Base-by-base conservation (phyloP, 2,888 invertebrate genomes). In the Dione juno region DNA sequence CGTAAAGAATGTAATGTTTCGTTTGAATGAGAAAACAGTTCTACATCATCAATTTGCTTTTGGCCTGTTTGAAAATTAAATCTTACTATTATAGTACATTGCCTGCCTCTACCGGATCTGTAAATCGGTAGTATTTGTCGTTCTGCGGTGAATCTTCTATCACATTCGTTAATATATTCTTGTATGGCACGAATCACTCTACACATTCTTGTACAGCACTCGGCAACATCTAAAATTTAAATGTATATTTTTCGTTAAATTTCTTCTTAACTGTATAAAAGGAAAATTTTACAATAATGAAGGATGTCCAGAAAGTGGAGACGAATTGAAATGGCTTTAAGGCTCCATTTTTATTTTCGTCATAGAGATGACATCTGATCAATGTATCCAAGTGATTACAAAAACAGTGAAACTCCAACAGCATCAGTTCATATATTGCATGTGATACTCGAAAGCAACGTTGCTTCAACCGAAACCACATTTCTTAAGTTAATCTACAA, bases 161-260 rank as follows among this genome's bases (percentile, higher is more conserved):
- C 99, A 93, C 98, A 99, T 92, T 99, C 98, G 80, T 96, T 97
- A 75, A 99, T 96, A 87, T 99, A 99, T 92, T 99, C 99, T 86
- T 97, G 97, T 82, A 99, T 94, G 82, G 99, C 98, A 90, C 97
- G 97, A 88, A 99, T 95, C 68, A 99, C 97, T 77, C 99, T 95
- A 88, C 97, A 97, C 96, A 99, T 98, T 88, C 97, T 88, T 75
- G 90, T 90, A 84, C 93, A 93, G 78, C 82, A 86, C 78, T 90
- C 89, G 10, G 86, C 82, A 67, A 85, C 84, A 82, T 92, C 93
- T 93, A 82, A 69, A 85, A 85, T 71, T 54, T 68, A 9, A 50
- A 5, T 58, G 28, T 28, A 28, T 28, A 28, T 28, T 5, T 28
- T 28, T 28, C 5, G 5, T 28, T 28, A 28, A 28, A 3, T 28